Evolutionary conservation across 2,888 invertebrate genomes (phyloP).

Genomic region (Gastracanthus pulcherrimus): DNA sequence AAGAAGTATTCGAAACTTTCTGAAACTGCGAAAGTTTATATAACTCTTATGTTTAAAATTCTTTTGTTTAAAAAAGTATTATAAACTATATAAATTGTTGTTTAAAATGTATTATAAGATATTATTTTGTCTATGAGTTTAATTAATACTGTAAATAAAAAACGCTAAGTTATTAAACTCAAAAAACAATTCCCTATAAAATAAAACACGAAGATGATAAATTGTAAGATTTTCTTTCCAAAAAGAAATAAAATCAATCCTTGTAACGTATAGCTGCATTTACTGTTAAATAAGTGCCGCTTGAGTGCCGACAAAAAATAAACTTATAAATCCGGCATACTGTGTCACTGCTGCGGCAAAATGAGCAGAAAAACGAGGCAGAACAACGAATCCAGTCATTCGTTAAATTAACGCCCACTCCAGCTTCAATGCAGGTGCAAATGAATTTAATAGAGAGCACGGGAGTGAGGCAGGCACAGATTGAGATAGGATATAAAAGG

Average conservation of each 20-base stretch:
- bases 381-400: conserved; percentile 25
- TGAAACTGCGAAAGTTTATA: too few relatives aligned
- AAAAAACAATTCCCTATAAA: too few relatives aligned
- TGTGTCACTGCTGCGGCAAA: background rate
- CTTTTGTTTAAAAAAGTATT: too few relatives aligned
- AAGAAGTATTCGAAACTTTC: too few relatives aligned
- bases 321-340: background rate
- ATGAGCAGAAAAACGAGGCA: background rate
- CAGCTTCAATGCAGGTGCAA: conserved; percentile 32
- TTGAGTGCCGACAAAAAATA: background rate
- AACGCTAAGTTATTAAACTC: too few relatives aligned
- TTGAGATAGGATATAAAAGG: conserved; percentile 38
- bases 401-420: conserved; percentile 35
- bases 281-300: background rate
- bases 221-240: too few relatives aligned
- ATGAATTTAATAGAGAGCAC: conserved; percentile 32
- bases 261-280: background rate
- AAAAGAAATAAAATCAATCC: background rate
- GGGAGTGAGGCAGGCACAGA: conserved; percentile 10
- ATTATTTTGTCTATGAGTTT: too few relatives aligned
- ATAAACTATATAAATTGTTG: too few relatives aligned
- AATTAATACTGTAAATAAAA: too few relatives aligned
- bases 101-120: too few relatives aligned
- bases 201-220: too few relatives aligned
- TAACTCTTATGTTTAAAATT: too few relatives aligned